Evolutionary conservation across 2,797 vertebrate species (phyloP), one percentile per base, ranked within the genome.

Genomic region (Neopelma chrysocephalum): DNA sequence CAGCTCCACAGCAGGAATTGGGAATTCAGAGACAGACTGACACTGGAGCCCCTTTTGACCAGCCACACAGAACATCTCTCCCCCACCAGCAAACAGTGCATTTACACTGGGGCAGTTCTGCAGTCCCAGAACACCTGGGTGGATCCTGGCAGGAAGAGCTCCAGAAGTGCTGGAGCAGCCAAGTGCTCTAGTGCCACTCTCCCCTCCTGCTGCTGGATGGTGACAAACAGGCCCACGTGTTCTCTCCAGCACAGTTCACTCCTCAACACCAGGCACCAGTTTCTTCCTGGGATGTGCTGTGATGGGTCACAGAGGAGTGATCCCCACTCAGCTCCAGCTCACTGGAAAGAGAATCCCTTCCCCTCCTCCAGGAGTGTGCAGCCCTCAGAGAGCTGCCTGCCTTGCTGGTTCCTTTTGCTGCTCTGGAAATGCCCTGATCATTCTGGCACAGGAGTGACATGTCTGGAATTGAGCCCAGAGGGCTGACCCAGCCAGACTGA

Each of bases 151-250:
- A 64, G 36, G n/a, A 14, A 27, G 34, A 50, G n/a, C 64, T 86
- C 51, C 72, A 23, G 36, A 40, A n/a, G 48, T 5, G 23, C 3
- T 32, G 45, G 90, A 88, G 42, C 80, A 43, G 45, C 3, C 29
- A 11, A 19, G 15, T 8, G 78, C 48, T 29, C 60, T n/a, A 31
- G 13, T 42, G 64, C 61, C 23, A 9, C 47, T 78, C n/a, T 73
- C 51, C 64, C 42, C 45, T 85, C 76, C 34, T 1, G 2, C 56
- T 72, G 70, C 54, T 51, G 16, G 25, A 36, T 25, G 62, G 18
- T 18, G 51, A 47, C 72, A 51, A 61, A 25, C 22, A 75, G 69
- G 48, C 53, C 51, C 5, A 0, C 0, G 0, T 8, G 16, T 11
- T 23, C 62, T 42, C 57, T 68, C n/a, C 6, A 34, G 64, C 21